Evolutionary conservation across 2,113 vertebrate species (phyloP).

Genomic region (Dicrurus megarhynchus): DNA sequence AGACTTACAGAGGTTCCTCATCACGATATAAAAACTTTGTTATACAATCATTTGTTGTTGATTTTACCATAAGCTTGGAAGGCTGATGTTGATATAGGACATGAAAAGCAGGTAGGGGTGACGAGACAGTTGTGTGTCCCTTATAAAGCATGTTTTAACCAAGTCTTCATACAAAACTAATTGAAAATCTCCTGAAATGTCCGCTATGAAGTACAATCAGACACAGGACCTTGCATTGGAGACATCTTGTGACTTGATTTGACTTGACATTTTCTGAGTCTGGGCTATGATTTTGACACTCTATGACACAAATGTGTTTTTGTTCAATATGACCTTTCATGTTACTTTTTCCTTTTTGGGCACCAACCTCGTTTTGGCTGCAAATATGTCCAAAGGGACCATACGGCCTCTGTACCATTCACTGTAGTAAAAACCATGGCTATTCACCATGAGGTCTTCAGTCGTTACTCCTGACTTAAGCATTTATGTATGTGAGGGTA

Average conservation of each 20-base stretch:
- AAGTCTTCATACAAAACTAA: not conserved
- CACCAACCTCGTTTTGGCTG: not conserved
- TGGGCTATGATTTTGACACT: not conserved
- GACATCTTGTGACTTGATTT: not conserved
- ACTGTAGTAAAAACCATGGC: not conserved
- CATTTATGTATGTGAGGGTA: not conserved
- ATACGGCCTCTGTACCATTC: not conserved
- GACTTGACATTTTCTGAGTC: not conserved
- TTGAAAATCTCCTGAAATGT: not conserved
- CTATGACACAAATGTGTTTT: not conserved
- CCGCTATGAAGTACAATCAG: not conserved
- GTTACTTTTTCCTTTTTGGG: not conserved
- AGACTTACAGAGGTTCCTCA: not conserved
- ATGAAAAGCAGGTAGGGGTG: not conserved
- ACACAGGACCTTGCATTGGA: not conserved
- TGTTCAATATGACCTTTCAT: not conserved
- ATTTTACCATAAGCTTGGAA: not conserved
- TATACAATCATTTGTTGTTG: not conserved
- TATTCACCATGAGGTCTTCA: not conserved
- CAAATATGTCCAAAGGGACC: not conserved
- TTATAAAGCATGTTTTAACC: not conserved
- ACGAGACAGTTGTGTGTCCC: not conserved
- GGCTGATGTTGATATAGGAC: not conserved
- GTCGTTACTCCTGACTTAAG: not conserved
- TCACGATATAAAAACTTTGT: not conserved